Percentiles rank a stretch among this genome's conserved stretches.
phyloP scores from a whole-genome alignment of 1,140 invertebrate genomes.

The Euwallacea fornicatus region DNA sequence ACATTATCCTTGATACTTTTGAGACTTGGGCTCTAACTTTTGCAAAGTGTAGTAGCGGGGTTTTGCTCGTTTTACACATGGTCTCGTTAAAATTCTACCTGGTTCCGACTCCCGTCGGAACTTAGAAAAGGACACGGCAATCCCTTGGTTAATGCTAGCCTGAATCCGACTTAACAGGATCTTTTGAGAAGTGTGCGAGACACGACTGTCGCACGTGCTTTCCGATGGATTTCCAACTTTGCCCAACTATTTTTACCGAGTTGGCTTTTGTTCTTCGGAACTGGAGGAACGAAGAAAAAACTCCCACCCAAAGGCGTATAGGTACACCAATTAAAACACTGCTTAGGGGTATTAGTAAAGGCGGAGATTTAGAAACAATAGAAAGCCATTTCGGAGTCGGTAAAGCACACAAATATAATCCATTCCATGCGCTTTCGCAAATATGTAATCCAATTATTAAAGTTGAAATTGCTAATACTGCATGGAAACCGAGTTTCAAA shows the following conservation, averaged over 20 bases:
- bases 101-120: constrained; percentile 29
- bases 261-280: constrained; percentile 21
- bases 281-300: not conserved
- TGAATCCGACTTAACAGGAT: constrained; percentile 35
- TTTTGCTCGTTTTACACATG: constrained; percentile 13
- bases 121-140: constrained; percentile 30
- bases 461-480: constrained; percentile 6
- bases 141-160: constrained; percentile 31
- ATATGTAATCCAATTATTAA: constrained; percentile 9
- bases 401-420: constrained; percentile 1
- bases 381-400: no score
- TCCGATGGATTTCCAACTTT: constrained; percentile 23
- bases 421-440: not conserved
- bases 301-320: no score
- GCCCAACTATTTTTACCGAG: constrained; percentile 15
- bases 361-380: no score
- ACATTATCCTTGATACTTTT: no score
- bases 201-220: constrained; percentile 35
- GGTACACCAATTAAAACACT: no score
- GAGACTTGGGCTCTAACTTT: no score
- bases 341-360: no score
- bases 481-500: constrained; percentile 5
- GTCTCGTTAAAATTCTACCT: constrained; percentile 35
- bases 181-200: constrained; percentile 31
- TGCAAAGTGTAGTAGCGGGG: not conserved